phyloP scores from a whole-genome alignment of 2,797 vertebrate species.

The Spinus pinus region DNA sequence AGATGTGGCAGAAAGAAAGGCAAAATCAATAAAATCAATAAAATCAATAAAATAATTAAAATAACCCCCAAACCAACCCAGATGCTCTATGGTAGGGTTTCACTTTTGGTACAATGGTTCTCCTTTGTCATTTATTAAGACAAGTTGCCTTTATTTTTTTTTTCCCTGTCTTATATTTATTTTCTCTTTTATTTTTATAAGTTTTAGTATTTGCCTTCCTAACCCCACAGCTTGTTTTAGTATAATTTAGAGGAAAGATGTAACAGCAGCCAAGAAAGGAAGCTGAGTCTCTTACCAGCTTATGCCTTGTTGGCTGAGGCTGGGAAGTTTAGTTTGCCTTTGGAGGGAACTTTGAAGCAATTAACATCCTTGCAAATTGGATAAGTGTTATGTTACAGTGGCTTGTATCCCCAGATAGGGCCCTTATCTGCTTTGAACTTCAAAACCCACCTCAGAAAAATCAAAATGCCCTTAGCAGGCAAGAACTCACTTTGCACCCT shows the following conservation, averaged over 20 bases:
- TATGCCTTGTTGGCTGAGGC: neutral
- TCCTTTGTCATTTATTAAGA: neutral
- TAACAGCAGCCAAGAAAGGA: neutral
- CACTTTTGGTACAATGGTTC: neutral
- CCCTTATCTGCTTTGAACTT: constrained; percentile 63
- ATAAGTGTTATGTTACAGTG: constrained; percentile 58
- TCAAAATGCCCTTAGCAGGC: constrained; percentile 44
- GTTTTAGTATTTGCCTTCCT: neutral
- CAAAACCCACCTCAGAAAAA: constrained; percentile 60
- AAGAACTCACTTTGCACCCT: constrained; percentile 51
- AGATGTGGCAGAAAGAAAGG: neutral
- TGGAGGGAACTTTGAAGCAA: constrained; percentile 43
- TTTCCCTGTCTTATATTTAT: too few species aligned
- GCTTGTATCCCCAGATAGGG: constrained; percentile 38
- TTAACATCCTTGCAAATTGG: constrained; percentile 63
- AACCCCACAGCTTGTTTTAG: neutral
- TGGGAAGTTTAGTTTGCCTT: constrained; percentile 27
- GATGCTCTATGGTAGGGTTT: neutral
- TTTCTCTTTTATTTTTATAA: too few species aligned
- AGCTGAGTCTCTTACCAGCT: neutral
- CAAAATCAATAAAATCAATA: neutral
- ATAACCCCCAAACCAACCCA: fast-evolving
- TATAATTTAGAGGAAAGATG: neutral
- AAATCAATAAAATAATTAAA: neutral
- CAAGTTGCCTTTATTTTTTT: fast-evolving